Conservation (phyloP, 2,797 vertebrate species). For the Crypturellus tataupa region DNA sequence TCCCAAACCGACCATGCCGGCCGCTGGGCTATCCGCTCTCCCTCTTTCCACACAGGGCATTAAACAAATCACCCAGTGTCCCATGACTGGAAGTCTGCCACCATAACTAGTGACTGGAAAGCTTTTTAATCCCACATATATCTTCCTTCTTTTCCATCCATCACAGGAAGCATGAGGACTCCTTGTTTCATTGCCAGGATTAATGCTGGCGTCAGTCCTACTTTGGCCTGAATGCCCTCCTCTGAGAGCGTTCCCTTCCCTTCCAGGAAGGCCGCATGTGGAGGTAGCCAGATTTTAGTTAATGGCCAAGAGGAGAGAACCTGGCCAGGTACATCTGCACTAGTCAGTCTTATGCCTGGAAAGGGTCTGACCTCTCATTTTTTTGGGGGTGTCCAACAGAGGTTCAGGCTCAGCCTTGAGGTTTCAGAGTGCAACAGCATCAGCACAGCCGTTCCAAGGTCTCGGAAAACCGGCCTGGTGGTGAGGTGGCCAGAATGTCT, state of each 20-base stretch:
- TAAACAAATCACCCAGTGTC: constrained; percentile 10
- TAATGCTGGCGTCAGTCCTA: background rate
- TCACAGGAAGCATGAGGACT: background rate
- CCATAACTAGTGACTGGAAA: background rate
- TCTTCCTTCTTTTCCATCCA: background rate
- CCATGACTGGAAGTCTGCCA: constrained; percentile 4
- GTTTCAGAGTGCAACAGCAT: background rate
- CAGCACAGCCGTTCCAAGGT: background rate
- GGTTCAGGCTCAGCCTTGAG: background rate
- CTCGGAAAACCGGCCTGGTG: background rate
- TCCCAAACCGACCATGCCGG: rapidly evolving
- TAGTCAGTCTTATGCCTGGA: rapidly evolving
- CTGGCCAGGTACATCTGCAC: background rate
- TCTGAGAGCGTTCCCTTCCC: background rate
- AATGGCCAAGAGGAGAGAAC: background rate
- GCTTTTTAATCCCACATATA: background rate
- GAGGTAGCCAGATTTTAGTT: background rate
- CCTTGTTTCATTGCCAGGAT: background rate
- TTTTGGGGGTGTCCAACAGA: background rate
- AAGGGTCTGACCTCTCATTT: background rate
- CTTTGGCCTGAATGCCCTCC: background rate
- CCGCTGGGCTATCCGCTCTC: background rate
- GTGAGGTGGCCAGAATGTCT: background rate
- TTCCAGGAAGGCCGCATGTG: rapidly evolving
- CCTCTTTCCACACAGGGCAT: background rate